Evolutionary conservation across 1,140 invertebrate species (phyloP), one percentile per base, ranked within the genome.

Genomic region (Drosophila willistoni): DNA sequence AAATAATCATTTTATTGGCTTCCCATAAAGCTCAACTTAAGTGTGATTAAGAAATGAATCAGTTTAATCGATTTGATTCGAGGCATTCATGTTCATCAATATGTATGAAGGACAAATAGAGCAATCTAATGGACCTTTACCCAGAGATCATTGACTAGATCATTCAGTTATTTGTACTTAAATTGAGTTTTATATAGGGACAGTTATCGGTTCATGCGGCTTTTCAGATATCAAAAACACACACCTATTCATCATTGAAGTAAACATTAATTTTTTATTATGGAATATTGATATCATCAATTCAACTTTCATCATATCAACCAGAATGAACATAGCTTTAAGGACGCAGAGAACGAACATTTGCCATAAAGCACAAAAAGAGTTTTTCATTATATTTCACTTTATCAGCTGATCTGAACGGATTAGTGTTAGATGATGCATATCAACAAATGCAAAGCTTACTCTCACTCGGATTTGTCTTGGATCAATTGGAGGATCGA

Each of bases 391-490:
- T 51, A 51, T 36, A 55, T 57, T 69, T 68, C 60, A 65, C 61
- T 51, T 55, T 41, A 65, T 69, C 51, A 55, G 22, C 39, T 62
- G 42, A 66, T 57, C 55, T 19, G 12, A 61, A 60, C n/a, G 69
- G 69, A 65, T 71, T 66, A 66, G 22, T 34, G 62, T 76, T 76
- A 68, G 74, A 69, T 64, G 54, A 66, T 47, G 67, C 72, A 77
- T 77, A 77, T 74, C 67, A 74, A 36, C 39, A 65, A 56, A 10
- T 34, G 55, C 56, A 34, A 59, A 59, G 56, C 56, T 59, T 59
- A 59, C 56, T 36, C 56, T 39, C 56, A 59, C 56, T 36, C 56
- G 33, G 56, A 36, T 59, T 65, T 63, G 66, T 60, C 65, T 70
- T 69, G 65, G 73, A 72, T 60, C 73, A 47, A 60, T 51, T 67